A percentile compares a stretch with the other conserved stretches of the same genome.
phyloP scores from a whole-genome alignment of 2,113 vertebrate genomes.

The Pomatostomus ruficeps region DNA sequence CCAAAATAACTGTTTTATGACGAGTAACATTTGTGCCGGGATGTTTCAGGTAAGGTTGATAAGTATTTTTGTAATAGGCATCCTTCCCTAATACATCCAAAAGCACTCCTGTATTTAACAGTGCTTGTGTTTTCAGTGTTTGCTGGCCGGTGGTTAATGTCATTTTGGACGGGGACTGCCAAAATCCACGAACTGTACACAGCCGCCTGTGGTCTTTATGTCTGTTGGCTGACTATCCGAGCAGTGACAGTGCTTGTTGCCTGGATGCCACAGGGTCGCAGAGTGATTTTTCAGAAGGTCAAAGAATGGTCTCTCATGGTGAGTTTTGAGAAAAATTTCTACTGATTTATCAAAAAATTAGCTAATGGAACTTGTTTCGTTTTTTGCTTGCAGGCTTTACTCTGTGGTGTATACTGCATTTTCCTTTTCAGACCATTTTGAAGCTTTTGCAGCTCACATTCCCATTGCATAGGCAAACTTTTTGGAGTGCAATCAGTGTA shows the following conservation, averaged over 20 bases:
- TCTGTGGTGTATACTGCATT: neutral
- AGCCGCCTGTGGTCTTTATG: conserved; percentile 94
- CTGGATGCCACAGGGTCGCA: conserved; percentile 98
- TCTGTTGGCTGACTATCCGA: conserved; percentile 94
- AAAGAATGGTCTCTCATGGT: conserved; percentile 99
- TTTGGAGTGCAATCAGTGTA: neutral
- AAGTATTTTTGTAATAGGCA: neutral
- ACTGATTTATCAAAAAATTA: neutral
- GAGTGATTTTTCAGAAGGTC: conserved; percentile 92
- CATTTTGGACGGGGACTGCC: conserved; percentile 96
- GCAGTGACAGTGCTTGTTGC: conserved; percentile 90
- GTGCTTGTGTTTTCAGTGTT: conserved; percentile 82
- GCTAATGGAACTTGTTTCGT: neutral
- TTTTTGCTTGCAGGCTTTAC: neutral
- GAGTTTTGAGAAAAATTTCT: conserved; percentile 22
- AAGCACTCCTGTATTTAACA: neutral
- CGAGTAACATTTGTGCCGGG: neutral
- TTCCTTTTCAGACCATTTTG: neutral
- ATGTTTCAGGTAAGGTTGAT: neutral
- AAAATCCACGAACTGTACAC: conserved; percentile 99
- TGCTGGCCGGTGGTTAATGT: conserved; percentile 97
- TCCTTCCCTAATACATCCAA: neutral
- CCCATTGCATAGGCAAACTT: neutral
- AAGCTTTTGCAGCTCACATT: neutral
- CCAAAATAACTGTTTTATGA: neutral